Conservation (phyloP, 1,140 invertebrate genomes). For the Orchestia grillus region DNA sequence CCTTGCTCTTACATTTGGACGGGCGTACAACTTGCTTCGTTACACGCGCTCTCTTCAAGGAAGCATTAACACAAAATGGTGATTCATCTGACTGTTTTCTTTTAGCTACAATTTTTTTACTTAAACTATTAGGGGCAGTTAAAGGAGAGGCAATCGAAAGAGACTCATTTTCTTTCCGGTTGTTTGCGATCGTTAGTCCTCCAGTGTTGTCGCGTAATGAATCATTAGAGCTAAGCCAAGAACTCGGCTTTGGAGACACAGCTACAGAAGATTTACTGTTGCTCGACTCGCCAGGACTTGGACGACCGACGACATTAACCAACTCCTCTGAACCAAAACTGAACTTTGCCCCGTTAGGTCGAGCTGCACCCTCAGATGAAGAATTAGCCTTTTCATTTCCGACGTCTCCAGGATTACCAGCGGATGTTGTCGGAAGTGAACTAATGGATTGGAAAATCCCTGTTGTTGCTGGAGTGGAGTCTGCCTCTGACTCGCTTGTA, state of each 20-base stretch:
- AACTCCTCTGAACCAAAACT: not conserved
- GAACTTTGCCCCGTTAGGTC: not conserved
- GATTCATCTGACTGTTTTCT: conserved; percentile 9
- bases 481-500: not conserved
- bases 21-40: not conserved
- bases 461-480: not conserved
- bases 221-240: not conserved
- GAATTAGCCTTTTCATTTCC: not conserved
- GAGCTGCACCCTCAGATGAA: not conserved
- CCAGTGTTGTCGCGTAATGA: not conserved
- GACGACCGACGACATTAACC: not conserved
- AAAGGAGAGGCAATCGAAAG: not conserved
- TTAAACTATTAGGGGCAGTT: not conserved
- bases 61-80: conserved; percentile 24
- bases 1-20: not conserved
- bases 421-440: not conserved
- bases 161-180: not conserved
- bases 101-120: not conserved
- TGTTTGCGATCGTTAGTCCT: not conserved
- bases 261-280: not conserved
- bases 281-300: not conserved
- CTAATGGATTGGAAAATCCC: not conserved
- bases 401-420: not conserved
- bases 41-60: not conserved
- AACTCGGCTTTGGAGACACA: not conserved